A percentile compares a stretch with the other conserved stretches of the same genome.
Evolutionary conservation across 1,140 invertebrate species (phyloP).

Genomic region (Drosophila nikananu): DNA sequence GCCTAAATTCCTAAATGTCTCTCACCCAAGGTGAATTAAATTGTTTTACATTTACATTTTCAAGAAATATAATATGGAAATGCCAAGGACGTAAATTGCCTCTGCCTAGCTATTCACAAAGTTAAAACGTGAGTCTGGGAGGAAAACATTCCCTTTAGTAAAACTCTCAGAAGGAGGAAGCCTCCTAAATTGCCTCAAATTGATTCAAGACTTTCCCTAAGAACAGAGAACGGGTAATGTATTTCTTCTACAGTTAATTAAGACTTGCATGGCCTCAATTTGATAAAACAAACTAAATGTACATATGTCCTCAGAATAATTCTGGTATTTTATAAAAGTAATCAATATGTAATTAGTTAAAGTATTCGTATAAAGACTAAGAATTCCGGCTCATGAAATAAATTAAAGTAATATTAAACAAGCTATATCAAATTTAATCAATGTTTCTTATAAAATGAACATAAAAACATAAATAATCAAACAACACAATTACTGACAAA

Average conservation of each 20-base stretch:
- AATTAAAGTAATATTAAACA: too few species aligned
- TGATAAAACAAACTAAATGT: not conserved
- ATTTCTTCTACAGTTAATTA: not conserved
- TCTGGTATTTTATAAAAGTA: too few species aligned
- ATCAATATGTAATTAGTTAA: not conserved
- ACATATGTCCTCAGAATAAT: not conserved
- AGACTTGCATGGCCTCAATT: not conserved
- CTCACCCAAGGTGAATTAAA: slow-evolving; percentile 13
- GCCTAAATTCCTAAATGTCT: slow-evolving; percentile 4
- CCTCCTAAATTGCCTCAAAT: too few species aligned
- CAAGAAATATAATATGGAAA: not conserved
- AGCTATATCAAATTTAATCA: not conserved
- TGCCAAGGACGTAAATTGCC: slow-evolving; percentile 7
- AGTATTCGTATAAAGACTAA: too few species aligned
- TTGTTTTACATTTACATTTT: slow-evolving; percentile 11
- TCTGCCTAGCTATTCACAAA: slow-evolving; percentile 7
- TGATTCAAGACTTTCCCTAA: too few species aligned
- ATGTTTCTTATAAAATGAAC: not conserved
- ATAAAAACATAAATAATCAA: slow-evolving; percentile 3
- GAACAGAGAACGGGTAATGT: not conserved
- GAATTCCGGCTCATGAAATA: not conserved
- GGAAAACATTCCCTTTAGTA: not conserved
- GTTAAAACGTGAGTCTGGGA: not conserved
- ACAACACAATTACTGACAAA: slow-evolving; percentile 10
- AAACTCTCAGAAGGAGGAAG: not conserved